These are phyloP conservation scores for Azorinus chamasolen DNA, from an alignment of 2,888 invertebrate genomes.

Conservation along the genomic window DNA sequence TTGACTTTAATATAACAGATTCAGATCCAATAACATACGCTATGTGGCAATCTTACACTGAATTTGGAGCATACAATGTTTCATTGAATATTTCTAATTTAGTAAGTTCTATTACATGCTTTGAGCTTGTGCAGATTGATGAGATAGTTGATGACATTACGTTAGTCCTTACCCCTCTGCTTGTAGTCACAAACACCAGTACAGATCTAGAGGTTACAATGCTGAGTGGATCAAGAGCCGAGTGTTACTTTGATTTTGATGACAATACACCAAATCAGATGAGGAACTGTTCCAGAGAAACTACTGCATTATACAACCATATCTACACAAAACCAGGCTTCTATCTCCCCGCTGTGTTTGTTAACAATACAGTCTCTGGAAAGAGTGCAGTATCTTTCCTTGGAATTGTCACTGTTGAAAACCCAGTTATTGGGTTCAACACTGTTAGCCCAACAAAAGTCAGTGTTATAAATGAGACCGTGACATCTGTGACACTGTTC, in stretches of 20 bases:
- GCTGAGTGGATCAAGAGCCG: slow-evolving; percentile 51
- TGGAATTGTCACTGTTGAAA: slow-evolving; percentile 54
- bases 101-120: slow-evolving; percentile 47
- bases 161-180: slow-evolving; percentile 25
- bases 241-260: slow-evolving; percentile 35
- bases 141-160: slow-evolving; percentile 37
- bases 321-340: slow-evolving; percentile 42
- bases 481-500: slow-evolving; percentile 3
- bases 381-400: slow-evolving; percentile 11
- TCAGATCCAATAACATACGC: slow-evolving; percentile 36
- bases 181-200: slow-evolving; percentile 30
- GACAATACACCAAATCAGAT: slow-evolving; percentile 31
- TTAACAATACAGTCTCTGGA: slow-evolving; percentile 39
- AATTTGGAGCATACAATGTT: slow-evolving; percentile 45
- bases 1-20: slow-evolving; percentile 38
- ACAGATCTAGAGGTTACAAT: slow-evolving; percentile 47
- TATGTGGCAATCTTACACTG: slow-evolving; percentile 39
- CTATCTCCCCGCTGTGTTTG: slow-evolving; percentile 32
- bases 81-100: slow-evolving; percentile 55
- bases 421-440: slow-evolving; percentile 45
- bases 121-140: slow-evolving; percentile 47
- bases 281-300: slow-evolving; percentile 22
- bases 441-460: slow-evolving; percentile 14
- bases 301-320: slow-evolving; percentile 14
- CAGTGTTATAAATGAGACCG: slow-evolving; percentile 39